Percentiles rank a stretch among this genome's conserved stretches.
Conservation (phyloP, 2,113 vertebrate genomes). For the Silurus meridionalis region DNA sequence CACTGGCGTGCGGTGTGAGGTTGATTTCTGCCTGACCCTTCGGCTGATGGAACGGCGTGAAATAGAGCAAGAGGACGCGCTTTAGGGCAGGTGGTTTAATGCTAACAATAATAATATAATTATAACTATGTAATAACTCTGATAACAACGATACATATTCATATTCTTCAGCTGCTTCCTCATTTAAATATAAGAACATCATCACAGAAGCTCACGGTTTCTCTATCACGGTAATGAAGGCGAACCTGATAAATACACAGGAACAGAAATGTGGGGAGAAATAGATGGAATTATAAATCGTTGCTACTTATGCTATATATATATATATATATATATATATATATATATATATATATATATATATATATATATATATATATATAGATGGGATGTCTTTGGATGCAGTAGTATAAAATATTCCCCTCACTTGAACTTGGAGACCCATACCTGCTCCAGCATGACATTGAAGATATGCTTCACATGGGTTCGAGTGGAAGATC, state of each 20-base stretch:
- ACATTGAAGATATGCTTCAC: too few relatives aligned
- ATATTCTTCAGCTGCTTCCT: not conserved
- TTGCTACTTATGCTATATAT: not conserved
- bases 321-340: too few relatives aligned
- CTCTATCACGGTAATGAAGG: not conserved
- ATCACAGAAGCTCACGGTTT: not conserved
- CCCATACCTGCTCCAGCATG: too few relatives aligned
- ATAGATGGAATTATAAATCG: constrained; percentile 1
- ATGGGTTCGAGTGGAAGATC: too few relatives aligned
- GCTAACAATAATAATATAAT: not conserved
- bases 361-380: too few relatives aligned
- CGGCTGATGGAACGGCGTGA: not conserved
- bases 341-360: too few relatives aligned
- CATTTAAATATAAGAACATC: not conserved
- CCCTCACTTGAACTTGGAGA: too few relatives aligned
- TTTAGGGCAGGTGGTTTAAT: not conserved
- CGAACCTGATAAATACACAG: not conserved
- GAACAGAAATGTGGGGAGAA: not conserved
- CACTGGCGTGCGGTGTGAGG: not conserved
- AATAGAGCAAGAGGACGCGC: not conserved
- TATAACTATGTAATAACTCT: too few relatives aligned
- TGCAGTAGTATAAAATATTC: too few relatives aligned
- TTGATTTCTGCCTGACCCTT: constrained; percentile 45
- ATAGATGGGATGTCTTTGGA: too few relatives aligned
- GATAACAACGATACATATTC: constrained; percentile 13